phyloP scores from a whole-genome alignment of 1,140 invertebrate genomes.

The Monomorium pharaonis region DNA sequence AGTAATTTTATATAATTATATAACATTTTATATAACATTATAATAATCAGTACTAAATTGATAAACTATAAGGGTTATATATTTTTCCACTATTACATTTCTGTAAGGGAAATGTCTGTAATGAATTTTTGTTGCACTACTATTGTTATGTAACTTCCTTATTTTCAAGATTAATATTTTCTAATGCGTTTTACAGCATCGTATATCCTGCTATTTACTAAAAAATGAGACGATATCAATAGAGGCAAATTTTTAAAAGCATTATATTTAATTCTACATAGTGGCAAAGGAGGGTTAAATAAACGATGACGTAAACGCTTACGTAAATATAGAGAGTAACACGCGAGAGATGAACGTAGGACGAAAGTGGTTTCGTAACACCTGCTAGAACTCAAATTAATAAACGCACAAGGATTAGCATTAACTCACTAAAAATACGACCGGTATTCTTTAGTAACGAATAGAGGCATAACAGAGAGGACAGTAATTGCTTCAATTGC shows the following conservation, averaged over 20 bases:
- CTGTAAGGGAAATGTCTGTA: no score
- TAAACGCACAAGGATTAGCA: background rate
- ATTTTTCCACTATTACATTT: no score
- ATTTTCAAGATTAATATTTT: background rate
- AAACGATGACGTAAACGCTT: conserved; percentile 7
- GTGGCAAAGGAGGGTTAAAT: conserved; percentile 10
- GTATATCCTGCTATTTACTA: background rate
- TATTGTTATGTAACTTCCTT: background rate
- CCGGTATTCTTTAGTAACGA: background rate
- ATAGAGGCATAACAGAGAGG: no score
- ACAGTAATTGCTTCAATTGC: no score
- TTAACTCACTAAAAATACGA: conserved; percentile 31
- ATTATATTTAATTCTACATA: background rate
- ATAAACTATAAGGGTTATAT: no score
- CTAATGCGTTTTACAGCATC: background rate
- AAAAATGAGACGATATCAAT: background rate
- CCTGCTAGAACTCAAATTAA: conserved; percentile 5
- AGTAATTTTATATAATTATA: no score
- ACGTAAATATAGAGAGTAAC: conserved; percentile 14
- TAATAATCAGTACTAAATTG: no score
- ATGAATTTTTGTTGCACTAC: background rate
- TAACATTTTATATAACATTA: no score
- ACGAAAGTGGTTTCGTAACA: conserved; percentile 24
- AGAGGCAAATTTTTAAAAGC: background rate
- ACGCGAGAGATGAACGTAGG: background rate